These are phyloP conservation scores for Platycheirus rosarum DNA, from an alignment of 2,888 invertebrate species.

Conservation along the genomic window DNA sequence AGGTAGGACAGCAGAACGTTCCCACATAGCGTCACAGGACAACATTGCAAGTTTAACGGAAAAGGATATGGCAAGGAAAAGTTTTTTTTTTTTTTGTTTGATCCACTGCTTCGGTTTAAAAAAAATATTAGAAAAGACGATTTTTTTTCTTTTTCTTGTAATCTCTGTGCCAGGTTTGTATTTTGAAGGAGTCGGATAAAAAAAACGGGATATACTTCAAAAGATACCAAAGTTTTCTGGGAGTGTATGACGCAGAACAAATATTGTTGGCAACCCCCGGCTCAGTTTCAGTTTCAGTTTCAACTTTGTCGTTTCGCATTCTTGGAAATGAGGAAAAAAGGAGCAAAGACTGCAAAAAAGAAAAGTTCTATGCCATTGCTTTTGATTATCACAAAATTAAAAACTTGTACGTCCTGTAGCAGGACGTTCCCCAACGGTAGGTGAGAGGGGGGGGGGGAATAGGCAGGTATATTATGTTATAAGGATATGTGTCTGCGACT, in stretches of 20 bases:
- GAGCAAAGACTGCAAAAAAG: slow-evolving; percentile 31
- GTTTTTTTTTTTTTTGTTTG: neutral
- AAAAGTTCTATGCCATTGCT: slow-evolving; percentile 73
- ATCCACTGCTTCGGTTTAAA: slow-evolving; percentile 13
- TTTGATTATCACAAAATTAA: slow-evolving; percentile 74
- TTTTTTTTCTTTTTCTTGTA: slow-evolving; percentile 35
- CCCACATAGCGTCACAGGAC: slow-evolving; percentile 58
- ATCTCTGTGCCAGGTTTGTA: slow-evolving; percentile 57
- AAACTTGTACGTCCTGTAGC: slow-evolving; percentile 69
- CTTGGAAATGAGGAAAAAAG: neutral
- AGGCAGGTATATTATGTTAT: slow-evolving; percentile 12
- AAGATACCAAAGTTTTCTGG: slow-evolving; percentile 59
- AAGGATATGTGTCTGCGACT: slow-evolving; percentile 52
- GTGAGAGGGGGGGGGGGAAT: neutral
- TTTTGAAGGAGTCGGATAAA: slow-evolving; percentile 26
- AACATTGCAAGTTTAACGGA: slow-evolving; percentile 59
- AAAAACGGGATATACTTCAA: slow-evolving; percentile 49
- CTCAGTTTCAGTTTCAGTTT: slow-evolving; percentile 69
- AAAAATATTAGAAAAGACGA: neutral
- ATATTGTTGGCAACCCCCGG: slow-evolving; percentile 59
- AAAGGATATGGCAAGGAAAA: slow-evolving; percentile 59
- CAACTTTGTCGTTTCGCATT: slow-evolving; percentile 64
- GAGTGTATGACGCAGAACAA: slow-evolving; percentile 34
- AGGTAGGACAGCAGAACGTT: slow-evolving; percentile 29
- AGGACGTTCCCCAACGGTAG: slow-evolving; percentile 45